Percentiles rank a stretch among this genome's conserved stretches.
Evolutionary conservation across 2,797 vertebrate genomes (phyloP).

Genomic region (Molossus alvarezi): DNA sequence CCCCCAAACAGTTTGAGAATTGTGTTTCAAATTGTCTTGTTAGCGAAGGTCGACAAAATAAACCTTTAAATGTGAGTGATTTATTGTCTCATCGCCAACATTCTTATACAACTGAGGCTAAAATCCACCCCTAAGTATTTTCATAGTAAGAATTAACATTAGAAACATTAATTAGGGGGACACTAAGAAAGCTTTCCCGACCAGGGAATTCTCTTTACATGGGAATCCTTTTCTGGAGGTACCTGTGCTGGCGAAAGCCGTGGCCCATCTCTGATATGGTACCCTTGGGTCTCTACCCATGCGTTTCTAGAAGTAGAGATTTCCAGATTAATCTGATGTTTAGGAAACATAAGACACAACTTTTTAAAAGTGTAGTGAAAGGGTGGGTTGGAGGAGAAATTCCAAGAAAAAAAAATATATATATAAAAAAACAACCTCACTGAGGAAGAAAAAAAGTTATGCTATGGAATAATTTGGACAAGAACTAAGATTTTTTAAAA

Average conservation of each 20-base stretch:
- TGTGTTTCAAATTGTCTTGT: slow-evolving; percentile 49
- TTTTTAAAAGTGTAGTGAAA: not conserved
- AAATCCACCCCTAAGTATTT: not conserved
- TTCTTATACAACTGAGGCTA: not conserved
- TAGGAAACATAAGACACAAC: not conserved
- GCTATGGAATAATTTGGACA: not conserved
- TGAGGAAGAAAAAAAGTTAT: not conserved
- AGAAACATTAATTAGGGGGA: not conserved
- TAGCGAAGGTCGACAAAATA: not conserved
- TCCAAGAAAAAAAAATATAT: not conserved
- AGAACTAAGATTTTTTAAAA: not conserved
- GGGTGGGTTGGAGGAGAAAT: not conserved
- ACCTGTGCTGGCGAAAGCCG: not conserved
- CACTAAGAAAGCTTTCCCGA: not conserved
- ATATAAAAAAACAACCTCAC: not conserved
- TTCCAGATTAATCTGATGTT: slow-evolving; percentile 20
- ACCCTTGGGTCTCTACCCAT: not conserved
- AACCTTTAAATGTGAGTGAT: not conserved
- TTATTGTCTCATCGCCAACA: not conserved
- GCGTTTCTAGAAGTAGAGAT: not conserved
- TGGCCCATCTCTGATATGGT: not conserved
- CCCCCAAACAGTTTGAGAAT: not conserved
- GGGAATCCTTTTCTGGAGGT: not conserved
- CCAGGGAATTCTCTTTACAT: not conserved
- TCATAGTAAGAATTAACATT: too few species aligned